These are phyloP conservation scores for Planiliza haematocheilus DNA, from an alignment of 2,113 vertebrate genomes.

Conservation along the genomic window DNA sequence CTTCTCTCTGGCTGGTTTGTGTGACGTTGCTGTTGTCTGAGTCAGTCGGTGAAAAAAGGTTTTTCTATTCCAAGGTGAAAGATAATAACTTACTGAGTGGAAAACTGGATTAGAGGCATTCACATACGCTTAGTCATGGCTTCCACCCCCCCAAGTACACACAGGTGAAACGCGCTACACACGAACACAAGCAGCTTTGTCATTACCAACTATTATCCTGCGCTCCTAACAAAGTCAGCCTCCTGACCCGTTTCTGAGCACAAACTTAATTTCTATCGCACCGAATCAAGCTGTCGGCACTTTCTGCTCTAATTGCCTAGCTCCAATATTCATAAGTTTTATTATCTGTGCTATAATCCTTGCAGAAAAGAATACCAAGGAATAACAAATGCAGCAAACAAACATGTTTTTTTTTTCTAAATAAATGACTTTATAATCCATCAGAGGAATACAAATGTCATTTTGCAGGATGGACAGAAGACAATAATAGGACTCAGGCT, in stretches of 20 bases:
- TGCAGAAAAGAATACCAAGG: slow-evolving; percentile 19
- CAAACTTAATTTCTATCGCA: not conserved
- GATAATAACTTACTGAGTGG: slow-evolving; percentile 55
- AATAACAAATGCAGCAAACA: slow-evolving; percentile 24
- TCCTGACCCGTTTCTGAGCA: slow-evolving; percentile 19
- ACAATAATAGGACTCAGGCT: slow-evolving; percentile 20
- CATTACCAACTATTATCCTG: slow-evolving; percentile 18
- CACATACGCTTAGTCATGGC: slow-evolving; percentile 44
- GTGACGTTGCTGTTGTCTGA: not conserved
- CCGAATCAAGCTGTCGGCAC: slow-evolving; percentile 25
- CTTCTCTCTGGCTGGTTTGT: not conserved
- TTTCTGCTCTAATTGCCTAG: slow-evolving; percentile 43
- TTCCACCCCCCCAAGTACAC: not conserved
- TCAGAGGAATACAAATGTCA: slow-evolving; percentile 45
- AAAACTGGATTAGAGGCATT: slow-evolving; percentile 60
- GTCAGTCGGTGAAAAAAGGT: slow-evolving; percentile 17
- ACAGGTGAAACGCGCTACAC: not conserved
- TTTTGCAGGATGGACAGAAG: slow-evolving; percentile 30
- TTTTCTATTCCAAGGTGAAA: slow-evolving; percentile 51
- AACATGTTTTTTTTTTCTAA: slow-evolving; percentile 15
- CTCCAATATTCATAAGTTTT: slow-evolving; percentile 44
- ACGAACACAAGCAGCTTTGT: not conserved
- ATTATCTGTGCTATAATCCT: slow-evolving; percentile 42
- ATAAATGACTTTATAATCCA: slow-evolving; percentile 52
- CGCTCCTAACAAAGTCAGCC: slow-evolving; percentile 22